Evolutionary conservation across 2,888 invertebrate species (phyloP), one percentile per base, ranked within the genome.

Genomic region (Augiades crinisus): DNA sequence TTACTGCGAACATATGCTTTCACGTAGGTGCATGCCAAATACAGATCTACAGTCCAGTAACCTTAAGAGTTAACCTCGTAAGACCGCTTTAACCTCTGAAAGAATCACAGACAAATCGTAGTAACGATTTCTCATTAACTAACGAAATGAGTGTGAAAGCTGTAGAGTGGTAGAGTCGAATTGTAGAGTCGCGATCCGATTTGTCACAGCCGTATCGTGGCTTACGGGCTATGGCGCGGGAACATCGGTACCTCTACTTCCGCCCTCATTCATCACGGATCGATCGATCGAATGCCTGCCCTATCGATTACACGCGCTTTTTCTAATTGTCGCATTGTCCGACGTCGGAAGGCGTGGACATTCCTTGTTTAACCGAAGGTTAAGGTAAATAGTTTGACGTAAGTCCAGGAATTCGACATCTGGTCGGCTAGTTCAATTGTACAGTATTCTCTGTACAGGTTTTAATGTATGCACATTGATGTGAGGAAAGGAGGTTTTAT

Each of bases 181-280:
- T n/a, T n/a, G n/a, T n/a, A n/a, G n/a, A n/a, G n/a, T n/a, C 80
- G 79, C 71, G 85, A 80, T 71, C 72, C 74, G 72, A 86, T 87
- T 87, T 78, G 87, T 84, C 82, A 86, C 83, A 81, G 81, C 63
- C 68, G 69, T 53, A 52, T 57, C 60, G 60, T 57, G 59, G 50
- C 31, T 44, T 54, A 54, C 55, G 45, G 53, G 56, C 61, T 58
- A 47, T 56, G 54, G 59, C 63, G 62, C 65, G 63, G 67, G 65
- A 67, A 65, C 64, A 61, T 61, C 63, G 69, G 69, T 68, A 81
- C 81, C 82, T 86, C 85, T 68, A 81, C 81, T 83, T 86, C 85
- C 86, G 86, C 70, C 66, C 74, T 72, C 75, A 80, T 83, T 81
- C 77, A 81, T 85, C 81, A 82, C 78, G 79, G 78, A 79, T 81